A percentile compares a stretch with the other conserved stretches of the same genome.
phyloP scores from a whole-genome alignment of 1,140 invertebrate species.

The Tetragnatha versicolor region DNA sequence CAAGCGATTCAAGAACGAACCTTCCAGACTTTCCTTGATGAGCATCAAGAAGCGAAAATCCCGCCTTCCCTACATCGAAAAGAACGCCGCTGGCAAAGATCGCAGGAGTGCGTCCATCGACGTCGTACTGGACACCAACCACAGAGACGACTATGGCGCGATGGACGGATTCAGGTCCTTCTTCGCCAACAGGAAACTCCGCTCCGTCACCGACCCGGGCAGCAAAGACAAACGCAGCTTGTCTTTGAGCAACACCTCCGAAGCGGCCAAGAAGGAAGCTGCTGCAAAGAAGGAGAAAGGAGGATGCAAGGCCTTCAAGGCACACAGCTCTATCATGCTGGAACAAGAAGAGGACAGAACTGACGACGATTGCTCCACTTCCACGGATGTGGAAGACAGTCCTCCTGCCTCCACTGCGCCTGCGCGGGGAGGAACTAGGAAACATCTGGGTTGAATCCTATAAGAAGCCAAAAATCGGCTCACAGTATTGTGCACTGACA shows the following conservation, averaged over 20 bases:
- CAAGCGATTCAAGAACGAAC: background rate
- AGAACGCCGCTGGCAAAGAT: background rate
- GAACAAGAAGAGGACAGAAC: slow-evolving; percentile 12
- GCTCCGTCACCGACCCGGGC: background rate
- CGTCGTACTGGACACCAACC: background rate
- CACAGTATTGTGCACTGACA: too few relatives aligned
- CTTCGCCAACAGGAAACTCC: slow-evolving; percentile 6
- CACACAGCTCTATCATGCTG: background rate
- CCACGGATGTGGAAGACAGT: slow-evolving; percentile 36
- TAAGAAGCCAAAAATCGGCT: too few relatives aligned
- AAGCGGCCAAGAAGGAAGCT: background rate
- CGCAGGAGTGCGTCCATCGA: slow-evolving; percentile 1
- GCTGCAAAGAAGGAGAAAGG: background rate
- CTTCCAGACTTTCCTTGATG: background rate
- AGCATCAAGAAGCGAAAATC: background rate
- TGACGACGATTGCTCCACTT: slow-evolving; percentile 4
- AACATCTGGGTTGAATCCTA: too few relatives aligned
- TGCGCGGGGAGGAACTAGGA: too few relatives aligned
- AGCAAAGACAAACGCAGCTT: slow-evolving; percentile 7
- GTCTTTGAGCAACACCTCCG: background rate
- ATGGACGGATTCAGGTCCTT: slow-evolving; percentile 17
- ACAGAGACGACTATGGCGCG: background rate
- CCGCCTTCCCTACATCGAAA: background rate
- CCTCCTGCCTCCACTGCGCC: too few relatives aligned
- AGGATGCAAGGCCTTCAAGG: background rate